Conservation (phyloP, 2,888 invertebrate genomes). For the Andrena bucephala region DNA sequence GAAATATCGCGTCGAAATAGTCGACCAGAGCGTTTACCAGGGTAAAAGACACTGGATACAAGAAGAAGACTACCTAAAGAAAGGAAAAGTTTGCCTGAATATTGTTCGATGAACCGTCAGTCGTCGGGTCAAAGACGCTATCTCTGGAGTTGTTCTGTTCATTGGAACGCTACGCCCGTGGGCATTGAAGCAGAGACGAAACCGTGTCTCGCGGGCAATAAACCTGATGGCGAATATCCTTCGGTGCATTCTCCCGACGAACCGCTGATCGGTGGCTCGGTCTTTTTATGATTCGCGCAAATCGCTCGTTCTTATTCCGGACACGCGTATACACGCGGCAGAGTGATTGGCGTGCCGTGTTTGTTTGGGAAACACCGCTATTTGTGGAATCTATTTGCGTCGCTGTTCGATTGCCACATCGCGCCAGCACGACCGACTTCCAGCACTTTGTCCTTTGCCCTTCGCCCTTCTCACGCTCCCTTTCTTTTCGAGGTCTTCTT, state of each 20-base stretch:
- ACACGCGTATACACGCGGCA: slow-evolving; percentile 71
- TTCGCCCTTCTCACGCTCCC: not conserved
- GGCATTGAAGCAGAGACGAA: slow-evolving; percentile 1
- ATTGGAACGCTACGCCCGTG: not conserved
- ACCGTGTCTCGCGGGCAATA: slow-evolving; percentile 4
- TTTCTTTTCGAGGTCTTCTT: not conserved
- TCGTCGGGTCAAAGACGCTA: slow-evolving; percentile 54
- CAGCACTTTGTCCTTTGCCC: slow-evolving; percentile 28
- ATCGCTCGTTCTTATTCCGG: slow-evolving; percentile 77
- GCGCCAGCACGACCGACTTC: slow-evolving; percentile 1
- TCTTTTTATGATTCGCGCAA: slow-evolving; percentile 74
- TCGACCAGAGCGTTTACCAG: not conserved
- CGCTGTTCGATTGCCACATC: slow-evolving; percentile 71
- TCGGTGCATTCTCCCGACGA: not conserved
- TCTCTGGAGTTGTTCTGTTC: slow-evolving; percentile 16
- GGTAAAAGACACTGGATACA: not conserved
- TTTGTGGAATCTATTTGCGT: slow-evolving; percentile 78
- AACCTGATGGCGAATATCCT: not conserved
- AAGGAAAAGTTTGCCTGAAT: not conserved
- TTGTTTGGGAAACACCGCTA: slow-evolving; percentile 73
- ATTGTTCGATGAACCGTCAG: slow-evolving; percentile 26
- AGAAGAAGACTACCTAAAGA: not conserved
- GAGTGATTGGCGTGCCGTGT: slow-evolving; percentile 77
- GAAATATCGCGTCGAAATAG: not conserved
- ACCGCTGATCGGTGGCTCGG: slow-evolving; percentile 1